A percentile compares a stretch with the other conserved stretches of the same genome.
Conservation (phyloP, 2,888 invertebrate species). For the Drosophila neotestacea region DNA sequence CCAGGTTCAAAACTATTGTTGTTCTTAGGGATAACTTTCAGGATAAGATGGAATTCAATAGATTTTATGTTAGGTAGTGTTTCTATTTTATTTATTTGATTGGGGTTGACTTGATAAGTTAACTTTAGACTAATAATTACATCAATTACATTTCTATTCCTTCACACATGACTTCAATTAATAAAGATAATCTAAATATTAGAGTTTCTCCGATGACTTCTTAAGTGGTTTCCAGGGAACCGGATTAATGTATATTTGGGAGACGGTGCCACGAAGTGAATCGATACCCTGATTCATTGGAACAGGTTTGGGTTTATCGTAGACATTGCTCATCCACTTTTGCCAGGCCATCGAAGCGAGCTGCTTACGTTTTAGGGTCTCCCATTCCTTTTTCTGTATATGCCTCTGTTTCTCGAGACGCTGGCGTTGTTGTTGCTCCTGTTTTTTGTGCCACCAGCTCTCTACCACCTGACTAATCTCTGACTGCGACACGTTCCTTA, state of each 20-base stretch:
- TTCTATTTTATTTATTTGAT: background rate
- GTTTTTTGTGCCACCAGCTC: slow-evolving; percentile 58
- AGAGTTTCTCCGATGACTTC: slow-evolving; percentile 1
- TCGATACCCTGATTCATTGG: slow-evolving; percentile 83
- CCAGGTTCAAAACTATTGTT: no score
- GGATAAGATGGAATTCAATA: background rate
- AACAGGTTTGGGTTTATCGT: slow-evolving; percentile 83
- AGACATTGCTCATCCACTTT: slow-evolving; percentile 79
- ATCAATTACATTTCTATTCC: slow-evolving; percentile 14
- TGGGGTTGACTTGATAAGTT: background rate
- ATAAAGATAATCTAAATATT: slow-evolving; percentile 2
- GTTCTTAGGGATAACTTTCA: no score
- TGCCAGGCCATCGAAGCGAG: slow-evolving; percentile 76
- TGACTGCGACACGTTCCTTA: slow-evolving; percentile 40
- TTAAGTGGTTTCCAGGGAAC: slow-evolving; percentile 71
- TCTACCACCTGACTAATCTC: slow-evolving; percentile 51
- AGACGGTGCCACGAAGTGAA: slow-evolving; percentile 83
- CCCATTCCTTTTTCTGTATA: slow-evolving; percentile 24
- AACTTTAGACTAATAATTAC: slow-evolving; percentile 10
- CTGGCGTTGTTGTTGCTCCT: slow-evolving; percentile 72
- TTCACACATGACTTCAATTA: slow-evolving; percentile 1
- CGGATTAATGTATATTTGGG: slow-evolving; percentile 83
- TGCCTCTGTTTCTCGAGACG: slow-evolving; percentile 58
- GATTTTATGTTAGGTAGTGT: background rate
- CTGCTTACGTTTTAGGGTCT: slow-evolving; percentile 63